Conservation (phyloP, 2,797 vertebrate genomes). For the Falco naumanni region DNA sequence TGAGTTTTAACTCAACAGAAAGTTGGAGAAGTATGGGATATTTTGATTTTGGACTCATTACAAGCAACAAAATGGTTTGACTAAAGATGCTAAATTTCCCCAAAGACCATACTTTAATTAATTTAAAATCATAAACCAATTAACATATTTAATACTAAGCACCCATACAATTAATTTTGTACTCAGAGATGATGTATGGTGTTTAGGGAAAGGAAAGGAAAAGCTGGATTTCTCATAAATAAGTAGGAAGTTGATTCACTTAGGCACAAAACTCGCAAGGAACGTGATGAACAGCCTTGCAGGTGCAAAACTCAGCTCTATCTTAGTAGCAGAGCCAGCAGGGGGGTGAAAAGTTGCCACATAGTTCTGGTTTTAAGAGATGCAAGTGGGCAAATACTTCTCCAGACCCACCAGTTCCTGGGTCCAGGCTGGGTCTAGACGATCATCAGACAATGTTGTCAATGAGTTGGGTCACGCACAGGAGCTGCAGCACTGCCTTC, state of each 20-base stretch:
- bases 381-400: neutral
- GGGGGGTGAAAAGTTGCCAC: neutral
- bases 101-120: constrained; percentile 20
- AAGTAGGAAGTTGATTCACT: neutral
- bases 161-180: constrained; percentile 8
- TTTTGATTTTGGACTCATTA: constrained; percentile 15
- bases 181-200: neutral
- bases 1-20: neutral
- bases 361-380: neutral
- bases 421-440: neutral
- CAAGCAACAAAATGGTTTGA: neutral
- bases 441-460: neutral
- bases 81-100: constrained; percentile 28
- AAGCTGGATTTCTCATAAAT: neutral
- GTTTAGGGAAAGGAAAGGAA: neutral
- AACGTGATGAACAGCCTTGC: neutral
- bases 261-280: neutral
- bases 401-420: neutral
- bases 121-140: constrained; percentile 48
- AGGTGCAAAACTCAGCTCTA: neutral
- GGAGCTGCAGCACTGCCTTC: neutral
- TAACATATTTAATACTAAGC: constrained; percentile 25
- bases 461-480: neutral
- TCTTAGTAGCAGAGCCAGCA: neutral
- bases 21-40: neutral